Evolutionary conservation across 2,113 vertebrate genomes (phyloP), one percentile per base, ranked within the genome.

Genomic region (Thymallus thymallus): DNA sequence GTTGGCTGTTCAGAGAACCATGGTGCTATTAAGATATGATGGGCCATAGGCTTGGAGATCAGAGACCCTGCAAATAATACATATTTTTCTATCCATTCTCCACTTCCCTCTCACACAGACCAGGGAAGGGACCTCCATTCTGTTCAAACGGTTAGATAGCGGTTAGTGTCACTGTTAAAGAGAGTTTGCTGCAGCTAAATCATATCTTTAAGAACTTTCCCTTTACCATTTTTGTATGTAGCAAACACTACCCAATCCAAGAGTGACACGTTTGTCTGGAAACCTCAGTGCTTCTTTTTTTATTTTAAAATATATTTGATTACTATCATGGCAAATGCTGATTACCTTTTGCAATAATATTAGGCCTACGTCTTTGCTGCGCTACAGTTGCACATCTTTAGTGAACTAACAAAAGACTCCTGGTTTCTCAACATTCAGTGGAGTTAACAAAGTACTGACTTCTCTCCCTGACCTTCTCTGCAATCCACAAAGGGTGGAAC

Each of bases 211-310:
- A 60, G 67, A 68, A 20, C 56, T 6, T 66, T 18, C 24, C 24
- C 14, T 23, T 29, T 14, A 1, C 16, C 24, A 30, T 75, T 76
- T 82, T 60, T 60, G 71, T 88, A 90, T 87, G 90, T 91, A 91
- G 89, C 88, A 89, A 90, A 87, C 89, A 92, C 88, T 90, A 91
- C 80, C 86, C 86, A 91, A 84, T 83, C 88, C 88, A 88, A 91
- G 88, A 87, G 73, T 75, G 29, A 82, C 76, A 72, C 79, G 82
- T 83, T 85, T 72, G 66, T 76, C 76, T 84, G 65, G 68, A 82
- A 81, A 80, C 76, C 55, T 72, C 56, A 71, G 62, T 77, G 56
- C 16, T 84, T 87, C 66, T 72, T 78, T 48, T 73, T 67, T 55
- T 66, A 35, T 41, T 67, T 67, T 22, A 20, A 67, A 66, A n/a